phyloP scores from a whole-genome alignment of 2,113 vertebrate genomes.

The Centrocercus urophasianus region DNA sequence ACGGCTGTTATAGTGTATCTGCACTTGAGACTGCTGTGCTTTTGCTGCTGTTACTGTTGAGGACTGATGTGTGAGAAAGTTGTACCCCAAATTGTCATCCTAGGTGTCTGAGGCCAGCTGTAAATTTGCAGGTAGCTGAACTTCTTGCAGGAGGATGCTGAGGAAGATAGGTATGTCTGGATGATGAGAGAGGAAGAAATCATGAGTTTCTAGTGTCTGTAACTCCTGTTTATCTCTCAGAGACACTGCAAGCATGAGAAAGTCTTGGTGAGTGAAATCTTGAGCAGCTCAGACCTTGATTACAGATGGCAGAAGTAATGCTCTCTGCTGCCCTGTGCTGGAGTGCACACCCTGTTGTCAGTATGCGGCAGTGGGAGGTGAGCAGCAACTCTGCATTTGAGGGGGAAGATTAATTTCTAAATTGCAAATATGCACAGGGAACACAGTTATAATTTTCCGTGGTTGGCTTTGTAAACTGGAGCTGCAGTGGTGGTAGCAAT shows the following conservation, averaged over 20 bases:
- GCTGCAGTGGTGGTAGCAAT: not conserved
- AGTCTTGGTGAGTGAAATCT: not conserved
- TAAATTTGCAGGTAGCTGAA: not conserved
- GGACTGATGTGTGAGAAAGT: too few species aligned
- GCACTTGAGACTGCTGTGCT: not conserved
- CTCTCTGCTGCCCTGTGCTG: not conserved
- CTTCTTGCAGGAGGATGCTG: not conserved
- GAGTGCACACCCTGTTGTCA: not conserved
- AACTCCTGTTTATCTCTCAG: not conserved
- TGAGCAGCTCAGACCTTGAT: not conserved
- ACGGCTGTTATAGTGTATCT: not conserved
- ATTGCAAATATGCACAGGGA: not conserved
- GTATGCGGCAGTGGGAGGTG: not conserved
- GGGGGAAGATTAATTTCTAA: not conserved
- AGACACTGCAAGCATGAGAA: not conserved
- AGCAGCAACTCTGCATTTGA: not conserved
- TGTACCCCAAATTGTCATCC: not conserved
- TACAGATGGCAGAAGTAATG: not conserved
- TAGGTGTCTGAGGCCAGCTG: not conserved
- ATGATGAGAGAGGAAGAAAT: not conserved
- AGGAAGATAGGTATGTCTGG: not conserved
- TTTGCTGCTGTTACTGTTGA: not conserved
- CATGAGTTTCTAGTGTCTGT: not conserved
- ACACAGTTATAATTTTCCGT: not conserved
- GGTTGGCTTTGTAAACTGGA: not conserved